Evolutionary conservation across 2,113 vertebrate genomes (phyloP), one percentile per base, ranked within the genome.

Genomic region (Butorides virescens): DNA sequence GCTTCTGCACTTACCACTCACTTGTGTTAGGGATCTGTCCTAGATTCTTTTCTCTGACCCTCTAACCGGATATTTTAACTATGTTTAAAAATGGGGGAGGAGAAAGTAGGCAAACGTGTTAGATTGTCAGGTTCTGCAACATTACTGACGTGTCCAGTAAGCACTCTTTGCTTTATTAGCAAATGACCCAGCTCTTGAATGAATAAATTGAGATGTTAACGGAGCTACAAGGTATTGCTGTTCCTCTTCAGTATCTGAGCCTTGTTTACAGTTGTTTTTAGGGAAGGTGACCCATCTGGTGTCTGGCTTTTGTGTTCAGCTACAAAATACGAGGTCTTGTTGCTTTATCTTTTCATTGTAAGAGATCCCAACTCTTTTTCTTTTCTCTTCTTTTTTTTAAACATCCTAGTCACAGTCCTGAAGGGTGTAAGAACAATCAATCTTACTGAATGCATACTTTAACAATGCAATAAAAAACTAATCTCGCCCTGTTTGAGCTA

Each of bases 1-100:
- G 82, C 72, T 90, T 83, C 75, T 90, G 74, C 55, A 15, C 58
- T 88, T 71, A 86, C 1, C 0, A 34, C 58, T 91, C 34, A 4
- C 27, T 92, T 59, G 23, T 70, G 47, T 75, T 79, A 71, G 20
- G 50, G 42, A 73, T 93, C 50, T 92, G 88, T 74, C 92, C 95
- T 92, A 92, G 63, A 95, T 97, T 90, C 93, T 96, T 92, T 86
- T 71, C 82, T 73, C 50, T 95, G 93, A 77, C 55, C 72, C 59
- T 92, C 37, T 75, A 59, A 90, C 61, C 1, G 4, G 29, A 23
- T 94, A 74, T 94, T 86, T 90, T 79, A 90, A 34, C 67, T 83
- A n/a, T 59, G 26, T 36, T 94, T 79, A 39, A 92, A 93, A 96
- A 71, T 61, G 50, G 19, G 36, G 77, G 78, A 96, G 50, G 78